These are phyloP conservation scores for Lochmaea capreae DNA, from an alignment of 2,888 invertebrate genomes.

Conservation along the genomic window DNA sequence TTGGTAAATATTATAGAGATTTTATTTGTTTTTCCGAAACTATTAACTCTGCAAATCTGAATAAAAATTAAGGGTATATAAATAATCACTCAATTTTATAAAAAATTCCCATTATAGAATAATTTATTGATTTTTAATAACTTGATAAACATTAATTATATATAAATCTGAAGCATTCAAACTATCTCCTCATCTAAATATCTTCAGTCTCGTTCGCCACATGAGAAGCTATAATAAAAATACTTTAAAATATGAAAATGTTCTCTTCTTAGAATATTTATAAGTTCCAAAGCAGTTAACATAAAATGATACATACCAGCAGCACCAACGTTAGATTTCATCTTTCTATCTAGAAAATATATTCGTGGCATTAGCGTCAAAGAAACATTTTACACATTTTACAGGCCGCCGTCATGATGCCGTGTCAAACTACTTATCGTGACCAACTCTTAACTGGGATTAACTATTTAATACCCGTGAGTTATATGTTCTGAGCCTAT, in stretches of 20 bases:
- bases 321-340: conserved; percentile 39
- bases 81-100: background rate
- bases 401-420: conserved; percentile 36
- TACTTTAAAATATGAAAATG: conserved; percentile 28
- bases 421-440: conserved; percentile 46
- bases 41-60: too few species aligned
- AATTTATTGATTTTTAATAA: background rate
- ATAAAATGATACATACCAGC: conserved; percentile 42
- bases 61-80: too few species aligned
- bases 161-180: background rate
- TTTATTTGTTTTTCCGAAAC: too few species aligned
- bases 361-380: conserved; percentile 43
- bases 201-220: conserved; percentile 1
- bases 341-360: conserved; percentile 35
- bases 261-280: conserved; percentile 31
- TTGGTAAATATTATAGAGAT: too few species aligned
- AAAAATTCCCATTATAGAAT: background rate
- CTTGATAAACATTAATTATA: background rate
- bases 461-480: conserved; percentile 36
- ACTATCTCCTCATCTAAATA: conserved; percentile 5
- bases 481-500: conserved; percentile 25
- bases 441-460: conserved; percentile 38
- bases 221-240: conserved; percentile 23
- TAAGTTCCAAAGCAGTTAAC: conserved; percentile 32
- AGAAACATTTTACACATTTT: conserved; percentile 40